Evolutionary conservation across 2,888 invertebrate genomes (phyloP).

Genomic region (Stratiomys singularior): DNA sequence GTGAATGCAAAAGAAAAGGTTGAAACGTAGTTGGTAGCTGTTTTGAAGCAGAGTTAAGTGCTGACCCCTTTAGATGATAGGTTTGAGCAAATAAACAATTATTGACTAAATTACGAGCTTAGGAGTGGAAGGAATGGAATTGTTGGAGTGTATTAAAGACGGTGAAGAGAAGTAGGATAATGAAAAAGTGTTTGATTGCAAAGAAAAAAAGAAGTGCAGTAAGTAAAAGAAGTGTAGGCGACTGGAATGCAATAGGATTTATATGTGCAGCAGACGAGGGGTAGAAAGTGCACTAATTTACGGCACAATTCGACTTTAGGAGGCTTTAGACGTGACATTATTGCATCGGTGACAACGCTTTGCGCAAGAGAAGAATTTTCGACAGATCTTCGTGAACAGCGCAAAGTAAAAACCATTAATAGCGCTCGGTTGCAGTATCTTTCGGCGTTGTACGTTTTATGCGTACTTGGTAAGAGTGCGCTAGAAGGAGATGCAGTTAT

Average conservation of each 20-base stretch:
- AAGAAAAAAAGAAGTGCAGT: not conserved
- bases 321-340: not conserved
- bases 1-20: too few species aligned
- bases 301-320: not conserved
- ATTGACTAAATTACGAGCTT: conserved; percentile 12
- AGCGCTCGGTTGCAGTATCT: conserved; percentile 29
- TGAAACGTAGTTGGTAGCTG: too few species aligned
- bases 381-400: conserved; percentile 5
- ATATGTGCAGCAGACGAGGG: not conserved
- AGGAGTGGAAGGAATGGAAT: not conserved
- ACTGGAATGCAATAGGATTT: not conserved
- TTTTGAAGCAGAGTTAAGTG: not conserved
- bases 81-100: conserved; percentile 19
- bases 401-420: conserved; percentile 8
- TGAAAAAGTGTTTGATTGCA: not conserved
- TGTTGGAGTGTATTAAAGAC: too few species aligned
- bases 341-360: conserved; percentile 7
- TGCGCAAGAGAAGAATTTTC: conserved; percentile 33
- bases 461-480: not conserved
- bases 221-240: too few species aligned
- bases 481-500: conserved; percentile 37
- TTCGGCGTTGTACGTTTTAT: conserved; percentile 21
- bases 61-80: not conserved
- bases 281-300: conserved; percentile 2
- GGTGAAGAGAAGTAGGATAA: too few species aligned